Conservation (phyloP, 2,113 vertebrate genomes). For the Mus musculus region GRCm39 chr15:16149501-16150000, state of each 20-base stretch:
- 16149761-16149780: not conserved
- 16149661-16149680: not conserved
- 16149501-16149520: not conserved
- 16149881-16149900: not conserved
- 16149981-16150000: not conserved
- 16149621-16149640: not conserved
- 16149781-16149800: not conserved
- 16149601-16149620: not conserved
- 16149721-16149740: not conserved
- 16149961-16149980: not conserved
- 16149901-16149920: not conserved
- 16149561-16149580: no score
- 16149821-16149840: not conserved
- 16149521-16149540: not conserved
- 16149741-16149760: not conserved
- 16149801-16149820: not conserved
- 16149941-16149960: not conserved
- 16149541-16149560: not conserved
- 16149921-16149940: not conserved
- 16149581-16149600: no score
- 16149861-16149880: not conserved
- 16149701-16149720: not conserved
- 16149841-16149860: not conserved
- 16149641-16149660: not conserved
- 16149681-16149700: not conserved